Base-by-base conservation (phyloP, 1,140 invertebrate species). In the Trichoplusia ni region DNA sequence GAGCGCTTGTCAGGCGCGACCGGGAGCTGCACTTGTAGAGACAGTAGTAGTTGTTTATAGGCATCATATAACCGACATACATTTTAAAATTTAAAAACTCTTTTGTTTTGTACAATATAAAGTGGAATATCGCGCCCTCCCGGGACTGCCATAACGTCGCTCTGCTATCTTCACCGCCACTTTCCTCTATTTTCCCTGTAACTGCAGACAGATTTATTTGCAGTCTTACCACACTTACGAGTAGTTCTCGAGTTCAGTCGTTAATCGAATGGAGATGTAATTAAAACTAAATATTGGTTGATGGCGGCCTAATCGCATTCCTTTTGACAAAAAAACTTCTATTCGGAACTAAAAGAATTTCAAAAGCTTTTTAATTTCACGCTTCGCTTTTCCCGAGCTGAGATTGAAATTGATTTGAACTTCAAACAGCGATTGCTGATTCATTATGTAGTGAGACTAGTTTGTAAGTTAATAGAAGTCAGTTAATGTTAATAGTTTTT, bases 221-320 rank as follows among this genome's bases (percentile, higher is more conserved):
- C 35, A 4, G 40, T 40, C 11, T 56, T 56, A n/a, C 11, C 27
- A 14, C 35, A 49, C 25, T 49, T 31, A 29, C 6, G n/a, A n/a
- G n/a, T n/a, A n/a, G n/a, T 49, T 29, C 14, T 2, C 7, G 14
- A 44, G 19, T 29, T 27, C 33, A 38, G 38, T 38, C 33, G 40
- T 16, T 40, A 25, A 54, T 54, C 1, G 35, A 37, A 56, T 8
- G 5, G 8, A 54, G 46, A 18, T 33, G 29, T 25, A 56, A 56
- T 56, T 56, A 35, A 56, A 40, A 27, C 51, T 40, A 56, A 40
- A 56, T 40, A 56, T 40, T 18, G 35, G 29, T 18, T 16, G 5
- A n/a, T 40, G n/a, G n/a, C 21, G 21, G n/a, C 16, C 7, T 9
- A n/a, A 11, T 18, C 31, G 9, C 16, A 18, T 25, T n/a, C 23